A percentile compares a stretch with the other conserved stretches of the same genome.
Evolutionary conservation across 2,113 vertebrate species (phyloP).

Genomic region (Carassius auratus): DNA sequence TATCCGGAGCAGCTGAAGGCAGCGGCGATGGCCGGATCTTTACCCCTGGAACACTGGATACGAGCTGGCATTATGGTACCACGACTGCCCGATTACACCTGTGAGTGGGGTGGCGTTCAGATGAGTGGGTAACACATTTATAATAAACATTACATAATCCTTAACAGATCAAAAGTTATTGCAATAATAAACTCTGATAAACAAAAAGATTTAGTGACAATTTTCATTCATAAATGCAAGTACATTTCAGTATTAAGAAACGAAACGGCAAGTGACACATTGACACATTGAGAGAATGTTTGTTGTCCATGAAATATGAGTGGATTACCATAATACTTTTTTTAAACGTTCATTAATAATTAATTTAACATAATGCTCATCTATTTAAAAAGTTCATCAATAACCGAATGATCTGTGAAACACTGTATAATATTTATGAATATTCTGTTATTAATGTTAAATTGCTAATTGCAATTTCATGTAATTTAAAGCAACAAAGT

Average conservation of each 20-base stretch:
- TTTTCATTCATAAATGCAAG: no score
- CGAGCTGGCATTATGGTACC: slow-evolving; percentile 81
- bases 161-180: background rate
- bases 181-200: no score
- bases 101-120: slow-evolving; percentile 64
- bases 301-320: background rate
- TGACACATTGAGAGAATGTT: background rate
- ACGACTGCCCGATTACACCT: slow-evolving; percentile 74
- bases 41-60: slow-evolving; percentile 82
- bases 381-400: background rate
- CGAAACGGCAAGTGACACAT: no score
- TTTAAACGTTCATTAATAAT: background rate
- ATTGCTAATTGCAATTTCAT: background rate
- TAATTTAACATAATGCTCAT: background rate
- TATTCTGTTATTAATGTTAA: no score
- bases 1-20: slow-evolving; percentile 83
- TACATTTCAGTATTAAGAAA: no score
- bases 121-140: slow-evolving; percentile 2
- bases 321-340: background rate
- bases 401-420: no score
- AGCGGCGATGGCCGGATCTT: slow-evolving; percentile 73
- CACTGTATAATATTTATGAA: no score
- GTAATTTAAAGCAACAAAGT: background rate
- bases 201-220: no score
- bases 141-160: background rate